Evolutionary conservation across 2,888 invertebrate species (phyloP).

Genomic region (Zygaena filipendulae): DNA sequence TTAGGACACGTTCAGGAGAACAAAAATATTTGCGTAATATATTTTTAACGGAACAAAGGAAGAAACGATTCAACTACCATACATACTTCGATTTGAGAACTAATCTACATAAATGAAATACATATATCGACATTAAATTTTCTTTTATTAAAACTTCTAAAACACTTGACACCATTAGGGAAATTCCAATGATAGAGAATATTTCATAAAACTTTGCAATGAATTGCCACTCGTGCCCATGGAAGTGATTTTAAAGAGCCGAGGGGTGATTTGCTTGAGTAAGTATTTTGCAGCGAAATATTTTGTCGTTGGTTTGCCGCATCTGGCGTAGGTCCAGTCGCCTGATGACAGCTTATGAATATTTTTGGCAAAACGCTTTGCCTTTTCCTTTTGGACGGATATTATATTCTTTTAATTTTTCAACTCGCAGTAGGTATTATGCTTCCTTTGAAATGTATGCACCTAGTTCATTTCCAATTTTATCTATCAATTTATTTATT

Average conservation of each 20-base stretch:
- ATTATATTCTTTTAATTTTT: conserved; percentile 13
- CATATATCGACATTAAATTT: no score
- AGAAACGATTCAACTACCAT: conserved; percentile 6
- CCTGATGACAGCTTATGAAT: conserved; percentile 68
- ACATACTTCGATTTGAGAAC: no score
- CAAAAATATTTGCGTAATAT: no score
- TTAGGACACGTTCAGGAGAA: conserved; percentile 56
- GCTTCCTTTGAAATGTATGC: no score
- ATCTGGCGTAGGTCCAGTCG: conserved; percentile 64
- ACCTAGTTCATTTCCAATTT: no score
- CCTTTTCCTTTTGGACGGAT: conserved; percentile 42
- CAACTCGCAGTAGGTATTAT: no score
- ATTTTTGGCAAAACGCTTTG: conserved; percentile 60
- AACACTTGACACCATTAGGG: no score
- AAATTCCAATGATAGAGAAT: no score
- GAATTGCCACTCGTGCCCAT: conserved; percentile 39
- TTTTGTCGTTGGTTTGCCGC: conserved; percentile 59
- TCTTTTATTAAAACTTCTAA: no score
- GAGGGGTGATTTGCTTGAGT: conserved; percentile 53
- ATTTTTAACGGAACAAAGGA: background rate
- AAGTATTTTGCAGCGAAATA: conserved; percentile 62
- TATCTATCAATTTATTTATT: no score
- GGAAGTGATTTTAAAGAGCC: conserved; percentile 55
- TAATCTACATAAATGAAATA: no score
- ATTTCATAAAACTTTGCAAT: conserved; percentile 31